These are phyloP conservation scores for Cynocephalus volans DNA, from an alignment of 2,113 vertebrate species.

Conservation along the genomic window DNA sequence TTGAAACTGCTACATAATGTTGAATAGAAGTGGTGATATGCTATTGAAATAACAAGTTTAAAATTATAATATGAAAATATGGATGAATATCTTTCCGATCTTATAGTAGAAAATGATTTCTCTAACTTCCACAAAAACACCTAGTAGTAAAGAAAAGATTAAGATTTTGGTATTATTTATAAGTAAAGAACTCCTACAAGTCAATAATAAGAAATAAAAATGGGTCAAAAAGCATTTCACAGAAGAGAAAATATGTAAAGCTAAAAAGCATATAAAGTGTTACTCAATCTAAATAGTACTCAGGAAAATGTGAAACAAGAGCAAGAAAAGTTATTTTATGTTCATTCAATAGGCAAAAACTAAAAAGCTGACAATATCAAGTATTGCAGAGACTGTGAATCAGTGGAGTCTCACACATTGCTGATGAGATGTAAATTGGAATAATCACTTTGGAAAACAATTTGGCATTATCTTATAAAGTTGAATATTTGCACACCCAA, in stretches of 20 bases:
- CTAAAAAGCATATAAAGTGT: not conserved
- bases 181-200: slow-evolving; percentile 3
- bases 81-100: not conserved
- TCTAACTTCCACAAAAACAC: not conserved
- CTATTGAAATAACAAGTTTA: slow-evolving; percentile 37
- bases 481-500: slow-evolving; percentile 41
- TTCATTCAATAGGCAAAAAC: not conserved
- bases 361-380: not conserved
- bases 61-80: slow-evolving; percentile 33
- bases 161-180: slow-evolving; percentile 6
- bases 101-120: slow-evolving; percentile 15
- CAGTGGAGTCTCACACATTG: not conserved
- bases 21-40: not conserved
- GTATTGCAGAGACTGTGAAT: not conserved
- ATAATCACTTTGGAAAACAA: slow-evolving; percentile 53
- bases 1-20: not conserved
- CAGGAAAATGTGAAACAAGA: not conserved
- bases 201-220: slow-evolving; percentile 53
- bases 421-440: not conserved
- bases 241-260: not conserved
- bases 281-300: not conserved
- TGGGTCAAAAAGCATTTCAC: not conserved
- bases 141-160: not conserved
- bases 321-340: not conserved
- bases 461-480: slow-evolving; percentile 36